A percentile compares a stretch with the other conserved stretches of the same genome.
These are phyloP conservation scores for Psilopogon haemacephalus DNA, from an alignment of 2,113 vertebrate species.

Conservation along the genomic window DNA sequence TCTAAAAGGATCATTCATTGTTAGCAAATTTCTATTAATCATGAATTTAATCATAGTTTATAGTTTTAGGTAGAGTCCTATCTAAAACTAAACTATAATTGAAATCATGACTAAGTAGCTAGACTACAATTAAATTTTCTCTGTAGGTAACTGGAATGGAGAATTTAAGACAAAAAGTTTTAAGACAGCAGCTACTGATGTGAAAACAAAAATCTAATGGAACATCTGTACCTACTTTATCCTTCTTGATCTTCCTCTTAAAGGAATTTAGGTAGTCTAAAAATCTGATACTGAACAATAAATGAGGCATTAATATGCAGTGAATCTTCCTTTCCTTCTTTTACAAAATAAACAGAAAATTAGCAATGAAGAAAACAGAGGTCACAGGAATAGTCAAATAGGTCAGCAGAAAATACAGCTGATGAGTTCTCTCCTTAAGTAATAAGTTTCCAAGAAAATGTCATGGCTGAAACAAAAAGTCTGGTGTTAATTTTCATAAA, in stretches of 20 bases:
- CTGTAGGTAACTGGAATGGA: neutral
- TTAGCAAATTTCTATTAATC: neutral
- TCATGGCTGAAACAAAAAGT: neutral
- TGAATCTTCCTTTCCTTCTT: neutral
- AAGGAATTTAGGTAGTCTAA: neutral
- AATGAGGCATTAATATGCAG: neutral
- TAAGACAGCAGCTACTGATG: neutral
- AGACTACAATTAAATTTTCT: neutral
- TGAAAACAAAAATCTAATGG: neutral
- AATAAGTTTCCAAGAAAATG: constrained; percentile 30
- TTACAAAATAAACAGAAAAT: neutral
- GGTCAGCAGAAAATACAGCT: neutral
- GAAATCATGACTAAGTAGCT: neutral
- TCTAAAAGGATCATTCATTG: neutral
- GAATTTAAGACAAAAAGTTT: neutral
- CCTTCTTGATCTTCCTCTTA: neutral
- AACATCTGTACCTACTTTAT: neutral
- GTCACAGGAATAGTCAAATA: neutral
- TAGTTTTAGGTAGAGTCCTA: neutral
- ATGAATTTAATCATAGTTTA: too few relatives aligned
- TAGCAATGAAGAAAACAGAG: neutral
- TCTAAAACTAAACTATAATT: constrained; percentile 22
- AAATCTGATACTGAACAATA: neutral
- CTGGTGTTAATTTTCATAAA: neutral
- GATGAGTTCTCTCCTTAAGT: neutral